A percentile compares a stretch with the other conserved stretches of the same genome.
Conservation (phyloP, 1,140 invertebrate genomes). For the Drosophila sechellia region DNA sequence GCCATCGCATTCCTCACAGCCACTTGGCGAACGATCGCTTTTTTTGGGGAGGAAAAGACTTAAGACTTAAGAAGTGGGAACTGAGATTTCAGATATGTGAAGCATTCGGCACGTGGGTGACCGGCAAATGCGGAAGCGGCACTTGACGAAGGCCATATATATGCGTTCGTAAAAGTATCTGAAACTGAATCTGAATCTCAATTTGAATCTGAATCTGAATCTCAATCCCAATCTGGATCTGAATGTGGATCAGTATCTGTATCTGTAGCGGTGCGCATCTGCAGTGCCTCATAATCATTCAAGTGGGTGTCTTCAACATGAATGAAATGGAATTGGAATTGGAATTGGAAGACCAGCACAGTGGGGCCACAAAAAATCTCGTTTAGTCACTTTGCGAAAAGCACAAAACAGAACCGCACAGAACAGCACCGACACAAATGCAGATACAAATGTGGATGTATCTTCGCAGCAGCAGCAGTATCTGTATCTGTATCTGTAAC, state of each 20-base stretch:
- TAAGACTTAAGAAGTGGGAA: neutral
- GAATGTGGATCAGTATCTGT: constrained; percentile 7
- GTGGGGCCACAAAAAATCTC: constrained; percentile 42
- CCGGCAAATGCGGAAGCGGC: constrained; percentile 65
- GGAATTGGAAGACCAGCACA: constrained; percentile 19
- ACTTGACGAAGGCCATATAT: constrained; percentile 64
- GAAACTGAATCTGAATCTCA: neutral
- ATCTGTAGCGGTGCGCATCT: constrained; percentile 25
- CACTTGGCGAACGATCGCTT: constrained; percentile 3
- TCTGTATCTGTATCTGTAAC: constrained; percentile 15
- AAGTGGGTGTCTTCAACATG: constrained; percentile 57
- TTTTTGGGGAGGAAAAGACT: neutral
- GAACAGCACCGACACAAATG: constrained; percentile 18
- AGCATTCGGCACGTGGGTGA: constrained; percentile 63
- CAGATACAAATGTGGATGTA: constrained; percentile 24
- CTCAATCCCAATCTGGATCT: neutral
- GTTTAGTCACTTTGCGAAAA: constrained; percentile 50
- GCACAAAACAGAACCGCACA: constrained; percentile 20
- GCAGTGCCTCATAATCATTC: constrained; percentile 50
- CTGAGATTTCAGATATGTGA: constrained; percentile 30
- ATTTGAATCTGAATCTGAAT: neutral
- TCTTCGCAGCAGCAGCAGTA: constrained; percentile 2
- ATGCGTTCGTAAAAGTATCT: constrained; percentile 23
- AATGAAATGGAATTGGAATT: constrained; percentile 44
- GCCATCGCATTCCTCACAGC: constrained; percentile 2